Conservation (phyloP, 2,113 vertebrate genomes). For the Smithornis capensis region DNA sequence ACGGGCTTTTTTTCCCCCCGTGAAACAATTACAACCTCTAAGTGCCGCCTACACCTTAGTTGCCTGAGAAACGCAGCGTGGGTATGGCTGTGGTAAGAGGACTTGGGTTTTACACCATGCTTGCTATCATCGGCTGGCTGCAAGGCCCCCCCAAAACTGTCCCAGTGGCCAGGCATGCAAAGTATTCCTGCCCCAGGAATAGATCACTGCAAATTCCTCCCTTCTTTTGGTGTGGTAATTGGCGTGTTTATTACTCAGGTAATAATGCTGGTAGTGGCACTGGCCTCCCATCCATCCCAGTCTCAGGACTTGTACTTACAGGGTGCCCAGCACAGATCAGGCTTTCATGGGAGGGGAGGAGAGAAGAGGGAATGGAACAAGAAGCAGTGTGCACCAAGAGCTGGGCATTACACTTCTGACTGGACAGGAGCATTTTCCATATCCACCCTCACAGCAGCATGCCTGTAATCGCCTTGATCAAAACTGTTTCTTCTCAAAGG, state of each 20-base stretch:
- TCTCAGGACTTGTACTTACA: neutral
- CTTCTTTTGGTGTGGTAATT: neutral
- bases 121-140: neutral
- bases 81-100: slow-evolving; percentile 4
- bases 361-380: neutral
- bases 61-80: slow-evolving; percentile 68
- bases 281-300: neutral
- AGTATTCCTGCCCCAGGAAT: neutral
- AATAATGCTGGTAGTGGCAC: neutral
- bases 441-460: neutral
- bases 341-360: neutral
- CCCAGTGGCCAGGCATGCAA: neutral
- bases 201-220: neutral
- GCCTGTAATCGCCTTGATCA: rapidly evolving
- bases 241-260: neutral
- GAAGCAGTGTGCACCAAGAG: neutral
- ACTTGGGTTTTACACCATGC: neutral
- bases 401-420: neutral
- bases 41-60: slow-evolving; percentile 45
- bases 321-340: neutral
- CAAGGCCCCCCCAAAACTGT: neutral
- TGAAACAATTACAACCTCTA: slow-evolving; percentile 49
- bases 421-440: neutral
- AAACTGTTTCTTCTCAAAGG: neutral
- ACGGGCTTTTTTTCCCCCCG: neutral